Evolutionary conservation across 2,888 invertebrate genomes (phyloP), one percentile per base, ranked within the genome.

Genomic region (Dynastes grantii): DNA sequence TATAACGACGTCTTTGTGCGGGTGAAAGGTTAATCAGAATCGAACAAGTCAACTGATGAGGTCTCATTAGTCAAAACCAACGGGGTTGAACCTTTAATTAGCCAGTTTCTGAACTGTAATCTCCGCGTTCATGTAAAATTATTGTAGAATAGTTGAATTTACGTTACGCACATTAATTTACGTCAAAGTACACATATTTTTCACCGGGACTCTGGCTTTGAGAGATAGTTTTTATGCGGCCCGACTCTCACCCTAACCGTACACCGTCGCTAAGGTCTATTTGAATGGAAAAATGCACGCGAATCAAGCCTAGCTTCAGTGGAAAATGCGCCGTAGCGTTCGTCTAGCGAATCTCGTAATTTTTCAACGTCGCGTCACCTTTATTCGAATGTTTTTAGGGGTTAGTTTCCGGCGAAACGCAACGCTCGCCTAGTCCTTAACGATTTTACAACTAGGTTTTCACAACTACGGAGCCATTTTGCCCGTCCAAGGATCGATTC

Each of bases 141-240:
- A 88, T 88, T 86, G 88, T 85, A 84, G 87, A 88, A 89, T 88
- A 89, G 88, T 89, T 88, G 88, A 88, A 89, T 88, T 88, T 88
- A 87, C 88, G 87, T 85, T 86, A 88, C 88, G 88, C 88, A 88
- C 89, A 89, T 89, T 88, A 89, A 89, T 89, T 88, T 87, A 88
- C 88, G 88, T 89, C 89, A 89, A 89, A 88, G 88, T 86, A 88
- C 88, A 88, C 88, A 88, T 88, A 88, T 89, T 89, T 89, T 88
- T 88, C 88, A 87, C 87, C 87, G 87, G 87, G 73, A 75, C 87
- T 87, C 85, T 85, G 84, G 87, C 88, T 88, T 87, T 87, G 88
- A 88, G 87, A 88, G 89, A 89, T 89, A 89, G 89, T 89, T 89
- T 89, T 89, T 88, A 87, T 87, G 87, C 86, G 87, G 87, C 86